These are phyloP conservation scores for Salticus scenicus DNA, from an alignment of 2,888 invertebrate species.

Conservation along the genomic window DNA sequence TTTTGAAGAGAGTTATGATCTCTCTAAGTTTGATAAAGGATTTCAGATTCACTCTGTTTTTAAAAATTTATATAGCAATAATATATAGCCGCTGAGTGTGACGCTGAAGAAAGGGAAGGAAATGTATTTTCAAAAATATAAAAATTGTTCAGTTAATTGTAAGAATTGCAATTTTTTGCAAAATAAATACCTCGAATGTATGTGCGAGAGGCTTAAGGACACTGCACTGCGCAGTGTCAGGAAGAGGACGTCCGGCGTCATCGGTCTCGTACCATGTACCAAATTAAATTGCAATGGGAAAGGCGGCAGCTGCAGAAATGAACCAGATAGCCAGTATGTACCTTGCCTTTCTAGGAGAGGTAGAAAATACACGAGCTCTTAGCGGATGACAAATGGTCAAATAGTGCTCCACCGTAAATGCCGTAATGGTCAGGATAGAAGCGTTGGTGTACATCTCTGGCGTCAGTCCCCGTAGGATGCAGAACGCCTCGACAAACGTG, in stretches of 20 bases:
- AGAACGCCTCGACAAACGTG: slow-evolving; percentile 84
- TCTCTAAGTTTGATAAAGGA: too few relatives aligned
- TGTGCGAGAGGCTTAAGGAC: slow-evolving; percentile 81
- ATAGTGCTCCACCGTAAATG: slow-evolving; percentile 90
- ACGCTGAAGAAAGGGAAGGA: too few relatives aligned
- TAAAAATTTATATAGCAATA: too few relatives aligned
- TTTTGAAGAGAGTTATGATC: too few relatives aligned
- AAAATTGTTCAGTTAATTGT: too few relatives aligned
- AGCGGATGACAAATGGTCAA: slow-evolving; percentile 92
- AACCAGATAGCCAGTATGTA: slow-evolving; percentile 88
- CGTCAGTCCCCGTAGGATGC: slow-evolving; percentile 85
- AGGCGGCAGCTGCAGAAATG: slow-evolving; percentile 79
- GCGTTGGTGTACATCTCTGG: slow-evolving; percentile 86
- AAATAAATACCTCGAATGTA: slow-evolving; percentile 86
- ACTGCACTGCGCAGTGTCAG: slow-evolving; percentile 73
- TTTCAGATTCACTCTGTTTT: too few relatives aligned
- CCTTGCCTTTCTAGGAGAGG: slow-evolving; percentile 83
- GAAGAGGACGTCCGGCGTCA: slow-evolving; percentile 11
- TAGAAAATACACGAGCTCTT: slow-evolving; percentile 75
- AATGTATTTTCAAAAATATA: too few relatives aligned
- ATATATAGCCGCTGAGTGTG: too few relatives aligned
- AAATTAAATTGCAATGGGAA: slow-evolving; percentile 80
- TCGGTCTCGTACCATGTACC: slow-evolving; percentile 78
- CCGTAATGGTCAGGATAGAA: slow-evolving; percentile 87
- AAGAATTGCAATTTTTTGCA: too few relatives aligned